phyloP scores from a whole-genome alignment of 2,113 vertebrate species.

The Cranoglanis bouderius region DNA sequence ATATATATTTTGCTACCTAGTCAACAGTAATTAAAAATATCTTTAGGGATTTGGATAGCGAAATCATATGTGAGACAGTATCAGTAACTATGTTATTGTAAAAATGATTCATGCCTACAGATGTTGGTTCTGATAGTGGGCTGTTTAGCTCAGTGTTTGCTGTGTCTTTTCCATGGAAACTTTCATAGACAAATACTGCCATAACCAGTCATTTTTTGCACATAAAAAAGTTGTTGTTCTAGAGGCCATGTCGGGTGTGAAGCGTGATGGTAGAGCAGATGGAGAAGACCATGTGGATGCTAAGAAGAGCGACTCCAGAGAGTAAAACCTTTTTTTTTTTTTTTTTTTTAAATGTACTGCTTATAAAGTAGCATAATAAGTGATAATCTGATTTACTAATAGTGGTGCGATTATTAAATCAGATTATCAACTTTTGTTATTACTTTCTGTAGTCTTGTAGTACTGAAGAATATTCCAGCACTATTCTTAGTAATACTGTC shows the following conservation, averaged over 20 bases:
- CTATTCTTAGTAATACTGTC: background rate
- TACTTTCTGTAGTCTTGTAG: background rate
- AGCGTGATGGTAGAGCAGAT: background rate
- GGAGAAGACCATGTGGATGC: slow-evolving; percentile 41
- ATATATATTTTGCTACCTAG: background rate
- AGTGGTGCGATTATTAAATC: background rate
- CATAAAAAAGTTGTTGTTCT: background rate
- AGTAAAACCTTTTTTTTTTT: slow-evolving; percentile 31
- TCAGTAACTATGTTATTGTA: background rate
- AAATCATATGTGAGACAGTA: background rate
- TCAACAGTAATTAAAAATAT: background rate
- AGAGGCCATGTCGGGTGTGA: slow-evolving; percentile 22
- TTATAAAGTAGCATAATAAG: background rate
- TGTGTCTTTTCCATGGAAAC: background rate
- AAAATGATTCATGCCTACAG: background rate
- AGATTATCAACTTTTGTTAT: background rate
- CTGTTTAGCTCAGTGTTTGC: background rate
- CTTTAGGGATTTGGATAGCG: background rate
- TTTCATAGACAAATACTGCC: background rate
- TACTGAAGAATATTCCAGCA: background rate
- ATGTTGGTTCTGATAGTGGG: background rate
- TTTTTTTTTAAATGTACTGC: too few species aligned
- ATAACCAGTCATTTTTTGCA: background rate
- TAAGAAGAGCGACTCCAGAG: background rate
- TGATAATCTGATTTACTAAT: background rate